Base-by-base conservation (phyloP, 2,888 invertebrate species). In the Argynnis bischoffii region DNA sequence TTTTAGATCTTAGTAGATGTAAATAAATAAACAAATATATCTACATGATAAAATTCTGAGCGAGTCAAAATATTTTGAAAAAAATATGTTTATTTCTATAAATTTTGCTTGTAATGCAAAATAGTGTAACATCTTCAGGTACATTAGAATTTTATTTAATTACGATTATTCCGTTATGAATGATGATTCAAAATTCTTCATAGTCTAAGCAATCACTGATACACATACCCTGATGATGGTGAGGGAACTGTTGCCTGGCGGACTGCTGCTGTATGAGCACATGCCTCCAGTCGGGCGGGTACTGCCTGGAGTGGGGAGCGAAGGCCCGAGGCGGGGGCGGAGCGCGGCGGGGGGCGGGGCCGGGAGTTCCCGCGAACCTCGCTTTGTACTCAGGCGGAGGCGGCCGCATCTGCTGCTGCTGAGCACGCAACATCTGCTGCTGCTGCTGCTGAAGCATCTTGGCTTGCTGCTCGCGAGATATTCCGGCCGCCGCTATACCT, bases 311-410 rank as follows among this genome's bases (percentile, higher is more conserved):
- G 80, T 84, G 87, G 67, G 83, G 83, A 47, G 84, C 76, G 82
- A 83, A 85, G 70, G 85, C 71, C 53, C 72, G 72, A 47, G 77
- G 74, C 77, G 84, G 55, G 75, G 86, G 64, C 80, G 84, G 60
- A 59, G 80, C 79, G 80, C 79, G 46, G 80, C 75, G 56, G 65
- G 81, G 69, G 64, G 78, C 81, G 18, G 84, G 78, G 83, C 69
- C 82, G 75, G 76, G 80, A 77, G 81, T 64, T 79, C 88, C 87
- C 83, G 84, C 93, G 88, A 90, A 95, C 77, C 93, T 94, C 79
- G 96, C 94, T 86, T 97, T 97, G 88, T 97, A 97, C 85, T 97
- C 97, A 2, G 97, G 97, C 54, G 97, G 97, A 26, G 97, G 97
- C 41, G 97, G 96, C 64, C 96, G 93, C 90, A 88, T 87, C 77